Conservation (phyloP, 2,888 invertebrate species). For the Adelphocoris suturalis region DNA sequence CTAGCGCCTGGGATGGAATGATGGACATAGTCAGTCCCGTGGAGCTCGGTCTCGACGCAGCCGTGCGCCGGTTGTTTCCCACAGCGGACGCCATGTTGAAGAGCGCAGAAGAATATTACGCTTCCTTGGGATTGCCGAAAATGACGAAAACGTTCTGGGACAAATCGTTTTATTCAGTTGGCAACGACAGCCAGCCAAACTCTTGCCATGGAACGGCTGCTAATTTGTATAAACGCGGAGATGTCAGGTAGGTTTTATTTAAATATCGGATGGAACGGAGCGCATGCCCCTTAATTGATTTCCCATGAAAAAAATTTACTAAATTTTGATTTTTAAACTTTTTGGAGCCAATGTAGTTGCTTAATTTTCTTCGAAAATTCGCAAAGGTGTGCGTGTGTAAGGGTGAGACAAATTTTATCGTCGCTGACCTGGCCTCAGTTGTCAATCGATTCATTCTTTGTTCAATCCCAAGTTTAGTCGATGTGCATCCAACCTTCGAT, state of each 20-base stretch:
- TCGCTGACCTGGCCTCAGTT: too few relatives aligned
- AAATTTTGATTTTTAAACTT: too few relatives aligned
- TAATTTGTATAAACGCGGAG: conserved; percentile 79
- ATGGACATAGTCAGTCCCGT: conserved; percentile 77
- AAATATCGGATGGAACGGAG: too few relatives aligned
- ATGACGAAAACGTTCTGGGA: conserved; percentile 77
- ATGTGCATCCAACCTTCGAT: too few relatives aligned
- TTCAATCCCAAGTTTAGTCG: too few relatives aligned
- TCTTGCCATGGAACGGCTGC: conserved; percentile 80
- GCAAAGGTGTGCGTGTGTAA: too few relatives aligned
- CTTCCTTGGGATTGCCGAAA: conserved; percentile 79
- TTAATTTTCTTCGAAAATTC: too few relatives aligned
- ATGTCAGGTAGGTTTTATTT: conserved; percentile 78
- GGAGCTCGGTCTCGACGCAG: conserved; percentile 79
- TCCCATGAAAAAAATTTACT: too few relatives aligned
- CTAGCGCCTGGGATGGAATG: conserved; percentile 78
- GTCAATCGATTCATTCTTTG: too few relatives aligned
- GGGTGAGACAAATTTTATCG: too few relatives aligned
- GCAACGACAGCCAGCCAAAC: conserved; percentile 75
- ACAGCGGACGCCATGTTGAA: conserved; percentile 81
- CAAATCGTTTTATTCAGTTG: conserved; percentile 75
- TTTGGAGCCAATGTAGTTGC: too few relatives aligned
- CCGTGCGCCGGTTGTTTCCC: conserved; percentile 78
- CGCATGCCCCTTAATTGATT: too few relatives aligned
- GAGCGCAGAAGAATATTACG: conserved; percentile 78